These are phyloP conservation scores for Nemotelus pantherinus DNA, from an alignment of 2,888 invertebrate genomes.

Conservation along the genomic window DNA sequence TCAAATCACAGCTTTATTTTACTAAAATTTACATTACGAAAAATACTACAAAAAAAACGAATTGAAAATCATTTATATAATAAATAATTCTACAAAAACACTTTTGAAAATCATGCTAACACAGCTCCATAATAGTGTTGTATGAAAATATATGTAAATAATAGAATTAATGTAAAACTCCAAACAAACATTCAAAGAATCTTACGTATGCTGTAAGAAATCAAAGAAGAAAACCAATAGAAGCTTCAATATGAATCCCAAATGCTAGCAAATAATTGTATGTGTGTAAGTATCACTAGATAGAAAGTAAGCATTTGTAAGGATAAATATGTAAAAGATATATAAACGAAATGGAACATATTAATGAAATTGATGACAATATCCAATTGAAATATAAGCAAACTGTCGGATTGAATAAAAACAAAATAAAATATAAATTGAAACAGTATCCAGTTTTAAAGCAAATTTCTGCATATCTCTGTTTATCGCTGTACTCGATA, in stretches of 20 bases:
- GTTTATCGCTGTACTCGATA: neutral
- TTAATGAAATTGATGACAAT: constrained; percentile 41
- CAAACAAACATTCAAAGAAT: too few species aligned
- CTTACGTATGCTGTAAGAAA: too few species aligned
- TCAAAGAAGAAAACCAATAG: too few species aligned
- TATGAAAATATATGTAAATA: too few species aligned
- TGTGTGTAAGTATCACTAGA: too few species aligned
- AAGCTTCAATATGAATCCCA: too few species aligned
- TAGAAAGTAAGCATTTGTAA: constrained; percentile 18
- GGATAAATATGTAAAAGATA: neutral
- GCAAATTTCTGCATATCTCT: constrained; percentile 27
- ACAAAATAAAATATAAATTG: neutral
- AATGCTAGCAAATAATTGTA: too few species aligned
- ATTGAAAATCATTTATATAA: constrained; percentile 3
- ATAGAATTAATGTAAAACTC: too few species aligned
- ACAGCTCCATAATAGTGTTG: too few species aligned
- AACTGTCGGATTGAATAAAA: neutral
- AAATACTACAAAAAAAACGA: constrained; percentile 4
- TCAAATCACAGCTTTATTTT: neutral
- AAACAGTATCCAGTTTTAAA: neutral
- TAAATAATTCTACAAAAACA: constrained; percentile 23
- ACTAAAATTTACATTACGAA: neutral
- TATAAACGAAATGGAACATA: constrained; percentile 20
- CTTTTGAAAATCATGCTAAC: constrained; percentile 10
- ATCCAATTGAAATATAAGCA: constrained; percentile 30